A percentile compares a stretch with the other conserved stretches of the same genome.
phyloP scores from a whole-genome alignment of 2,797 vertebrate species.

The Sandelia bainsii region DNA sequence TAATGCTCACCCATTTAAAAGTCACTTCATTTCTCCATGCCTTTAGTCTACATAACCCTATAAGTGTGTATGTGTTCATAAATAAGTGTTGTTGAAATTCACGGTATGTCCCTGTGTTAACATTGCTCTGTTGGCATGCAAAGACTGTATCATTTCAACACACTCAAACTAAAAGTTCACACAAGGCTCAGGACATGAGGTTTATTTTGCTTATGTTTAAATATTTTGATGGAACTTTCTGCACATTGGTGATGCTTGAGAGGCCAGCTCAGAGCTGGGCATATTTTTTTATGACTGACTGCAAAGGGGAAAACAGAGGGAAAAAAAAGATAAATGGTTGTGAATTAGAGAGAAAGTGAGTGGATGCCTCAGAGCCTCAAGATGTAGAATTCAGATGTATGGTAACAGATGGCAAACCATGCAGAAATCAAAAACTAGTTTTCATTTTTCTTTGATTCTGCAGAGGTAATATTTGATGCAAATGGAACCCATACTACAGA shows the following conservation, averaged over 20 bases:
- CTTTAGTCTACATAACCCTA: slow-evolving; percentile 52
- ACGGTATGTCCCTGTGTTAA: slow-evolving; percentile 50
- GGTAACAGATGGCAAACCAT: slow-evolving; percentile 84
- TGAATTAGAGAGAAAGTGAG: slow-evolving; percentile 69
- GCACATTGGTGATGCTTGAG: slow-evolving; percentile 67
- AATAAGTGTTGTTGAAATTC: slow-evolving; percentile 61
- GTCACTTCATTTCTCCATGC: slow-evolving; percentile 66
- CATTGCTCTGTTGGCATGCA: slow-evolving; percentile 53
- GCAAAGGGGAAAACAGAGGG: slow-evolving; percentile 32
- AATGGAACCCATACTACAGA: slow-evolving; percentile 77
- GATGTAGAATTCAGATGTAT: slow-evolving; percentile 76
- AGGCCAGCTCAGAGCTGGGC: slow-evolving; percentile 66
- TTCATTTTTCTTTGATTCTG: slow-evolving; percentile 83
- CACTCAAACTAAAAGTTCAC: slow-evolving; percentile 56
- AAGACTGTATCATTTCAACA: slow-evolving; percentile 46
- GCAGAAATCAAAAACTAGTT: slow-evolving; percentile 83
- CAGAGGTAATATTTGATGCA: slow-evolving; percentile 81
- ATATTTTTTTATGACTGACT: slow-evolving; percentile 69
- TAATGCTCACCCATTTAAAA: slow-evolving; percentile 77
- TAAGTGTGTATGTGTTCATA: slow-evolving; percentile 31
- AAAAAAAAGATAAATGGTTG: slow-evolving; percentile 51
- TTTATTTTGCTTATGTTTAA: slow-evolving; percentile 73
- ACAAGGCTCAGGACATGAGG: slow-evolving; percentile 47
- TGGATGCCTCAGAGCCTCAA: slow-evolving; percentile 72
- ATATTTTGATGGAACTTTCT: slow-evolving; percentile 76